phyloP scores from a whole-genome alignment of 2,888 invertebrate genomes.

The Patella pellucida region DNA sequence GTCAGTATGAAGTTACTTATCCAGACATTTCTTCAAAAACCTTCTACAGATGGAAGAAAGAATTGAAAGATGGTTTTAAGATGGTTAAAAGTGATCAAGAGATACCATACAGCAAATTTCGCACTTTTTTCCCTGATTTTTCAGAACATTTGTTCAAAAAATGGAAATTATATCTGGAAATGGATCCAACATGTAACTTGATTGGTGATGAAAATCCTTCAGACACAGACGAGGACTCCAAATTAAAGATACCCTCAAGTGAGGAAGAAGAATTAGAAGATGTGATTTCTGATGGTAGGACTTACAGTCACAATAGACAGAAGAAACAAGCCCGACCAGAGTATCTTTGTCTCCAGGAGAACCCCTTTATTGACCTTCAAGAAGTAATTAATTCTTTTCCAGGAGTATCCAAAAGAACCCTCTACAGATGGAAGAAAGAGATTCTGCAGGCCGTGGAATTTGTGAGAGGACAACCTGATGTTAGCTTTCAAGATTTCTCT shows the following conservation, averaged over 20 bases:
- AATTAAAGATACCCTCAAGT: not conserved
- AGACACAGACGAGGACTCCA: not conserved
- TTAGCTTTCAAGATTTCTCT: conserved; percentile 31
- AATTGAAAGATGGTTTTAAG: conserved; percentile 7
- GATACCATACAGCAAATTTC: conserved; percentile 1
- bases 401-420: conserved; percentile 20
- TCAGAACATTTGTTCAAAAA: conserved; percentile 35
- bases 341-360: conserved; percentile 14
- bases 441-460: conserved; percentile 35
- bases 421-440: conserved; percentile 27
- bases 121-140: conserved; percentile 31
- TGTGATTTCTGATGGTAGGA: not conserved
- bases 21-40: conserved; percentile 36
- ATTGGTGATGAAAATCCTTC: not conserved
- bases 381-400: conserved; percentile 17
- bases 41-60: conserved; percentile 41
- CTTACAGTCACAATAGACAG: not conserved
- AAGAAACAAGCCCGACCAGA: conserved; percentile 22
- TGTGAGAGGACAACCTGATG: conserved; percentile 30
- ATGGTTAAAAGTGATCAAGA: not conserved
- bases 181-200: not conserved
- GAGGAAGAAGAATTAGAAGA: not conserved
- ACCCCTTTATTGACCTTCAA: conserved; percentile 20
- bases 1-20: conserved; percentile 30
- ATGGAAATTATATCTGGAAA: conserved; percentile 27